A percentile compares a stretch with the other conserved stretches of the same genome.
Conservation (phyloP, 1,140 invertebrate species). For the Caenorhabditis elegans region DNA sequence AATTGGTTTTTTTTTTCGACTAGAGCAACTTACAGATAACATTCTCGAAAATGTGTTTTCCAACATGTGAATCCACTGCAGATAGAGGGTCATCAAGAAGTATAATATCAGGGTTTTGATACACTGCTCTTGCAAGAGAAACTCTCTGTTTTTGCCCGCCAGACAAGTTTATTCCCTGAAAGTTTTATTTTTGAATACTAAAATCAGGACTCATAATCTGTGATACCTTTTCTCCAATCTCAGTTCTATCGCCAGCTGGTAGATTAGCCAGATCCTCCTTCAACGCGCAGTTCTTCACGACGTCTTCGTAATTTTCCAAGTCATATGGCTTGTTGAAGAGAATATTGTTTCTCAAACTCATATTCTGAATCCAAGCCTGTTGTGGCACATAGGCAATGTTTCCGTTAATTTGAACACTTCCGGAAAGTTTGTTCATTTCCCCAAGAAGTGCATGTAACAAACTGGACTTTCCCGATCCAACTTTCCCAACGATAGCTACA, state of each 20-base stretch:
- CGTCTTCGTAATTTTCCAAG: conserved; percentile 42
- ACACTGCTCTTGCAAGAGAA: conserved; percentile 73
- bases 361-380: conserved; percentile 71
- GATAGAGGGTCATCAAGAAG: conserved; percentile 76
- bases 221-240: conserved; percentile 64
- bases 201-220: neutral
- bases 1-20: no score
- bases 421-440: conserved; percentile 67
- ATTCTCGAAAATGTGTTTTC: conserved; percentile 70
- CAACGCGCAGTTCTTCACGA: conserved; percentile 54
- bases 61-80: conserved; percentile 74
- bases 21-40: conserved; percentile 6
- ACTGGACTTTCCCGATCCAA: conserved; percentile 71
- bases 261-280: conserved; percentile 54
- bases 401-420: conserved; percentile 68
- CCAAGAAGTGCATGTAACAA: conserved; percentile 70
- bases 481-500: conserved; percentile 69
- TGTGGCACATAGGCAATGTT: conserved; percentile 70
- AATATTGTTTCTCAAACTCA: conserved; percentile 59
- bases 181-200: no score
- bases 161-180: conserved; percentile 72
- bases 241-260: conserved; percentile 56
- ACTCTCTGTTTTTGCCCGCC: conserved; percentile 81
- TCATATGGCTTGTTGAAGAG: conserved; percentile 54
- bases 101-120: conserved; percentile 73